Evolutionary conservation across 2,113 vertebrate species (phyloP).

Genomic region (Actenoides hombroni): DNA sequence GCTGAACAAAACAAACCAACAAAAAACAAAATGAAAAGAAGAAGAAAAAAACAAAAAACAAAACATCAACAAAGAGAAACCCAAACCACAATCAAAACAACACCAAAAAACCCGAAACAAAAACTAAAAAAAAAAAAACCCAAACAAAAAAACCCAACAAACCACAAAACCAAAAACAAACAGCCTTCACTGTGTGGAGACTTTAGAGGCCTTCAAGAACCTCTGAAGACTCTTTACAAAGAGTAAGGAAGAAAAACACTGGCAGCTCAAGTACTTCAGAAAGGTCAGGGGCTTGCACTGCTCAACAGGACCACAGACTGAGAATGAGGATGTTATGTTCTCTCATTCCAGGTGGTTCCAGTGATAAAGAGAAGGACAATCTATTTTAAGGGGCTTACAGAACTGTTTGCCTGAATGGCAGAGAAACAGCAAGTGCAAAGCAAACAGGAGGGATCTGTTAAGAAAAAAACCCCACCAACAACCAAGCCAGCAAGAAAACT

Average conservation of each 20-base stretch:
- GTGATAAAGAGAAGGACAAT: slow-evolving; percentile 34
- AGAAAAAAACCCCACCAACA: not conserved
- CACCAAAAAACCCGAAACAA: no score
- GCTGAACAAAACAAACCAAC: not conserved
- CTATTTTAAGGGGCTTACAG: slow-evolving; percentile 57
- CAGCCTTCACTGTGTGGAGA: not conserved
- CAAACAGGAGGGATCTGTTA: not conserved
- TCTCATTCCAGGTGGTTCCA: not conserved
- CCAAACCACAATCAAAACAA: not conserved
- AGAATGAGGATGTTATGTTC: slow-evolving; percentile 45
- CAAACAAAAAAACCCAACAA: no score
- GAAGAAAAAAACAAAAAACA: no score
- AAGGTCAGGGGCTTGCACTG: not conserved
- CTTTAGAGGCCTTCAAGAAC: not conserved
- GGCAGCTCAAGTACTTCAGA: not conserved
- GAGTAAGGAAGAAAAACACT: not conserved
- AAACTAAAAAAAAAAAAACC: no score
- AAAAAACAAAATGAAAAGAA: not conserved
- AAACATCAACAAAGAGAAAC: not conserved
- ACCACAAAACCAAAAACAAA: not conserved
- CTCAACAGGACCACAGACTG: not conserved
- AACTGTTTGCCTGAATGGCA: slow-evolving; percentile 15
- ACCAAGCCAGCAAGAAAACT: not conserved
- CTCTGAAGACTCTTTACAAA: not conserved
- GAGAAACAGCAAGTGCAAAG: slow-evolving; percentile 42